Percentiles rank a stretch among this genome's conserved stretches.
phyloP scores from a whole-genome alignment of 2,113 vertebrate genomes.

The Columba janthina region DNA sequence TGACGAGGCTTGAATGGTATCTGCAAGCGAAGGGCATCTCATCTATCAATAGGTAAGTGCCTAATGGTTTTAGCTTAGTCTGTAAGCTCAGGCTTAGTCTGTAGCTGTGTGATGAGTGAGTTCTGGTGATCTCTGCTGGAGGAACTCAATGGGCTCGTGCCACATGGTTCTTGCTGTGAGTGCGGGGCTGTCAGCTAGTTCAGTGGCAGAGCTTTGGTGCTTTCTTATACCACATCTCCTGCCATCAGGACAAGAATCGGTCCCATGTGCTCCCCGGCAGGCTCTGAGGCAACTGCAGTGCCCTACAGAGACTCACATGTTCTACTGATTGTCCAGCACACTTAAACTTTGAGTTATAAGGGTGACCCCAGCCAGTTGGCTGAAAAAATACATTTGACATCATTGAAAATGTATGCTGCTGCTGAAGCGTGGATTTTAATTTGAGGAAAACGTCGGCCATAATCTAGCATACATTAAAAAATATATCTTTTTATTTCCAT shows the following conservation, averaged over 20 bases:
- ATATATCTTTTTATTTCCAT: conserved; percentile 75
- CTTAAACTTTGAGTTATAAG: conserved; percentile 52
- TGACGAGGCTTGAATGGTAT: not conserved
- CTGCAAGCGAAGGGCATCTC: not conserved
- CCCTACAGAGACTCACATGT: conserved; percentile 17
- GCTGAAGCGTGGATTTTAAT: conserved; percentile 71
- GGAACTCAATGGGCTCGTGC: not conserved
- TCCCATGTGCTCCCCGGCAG: conserved; percentile 19
- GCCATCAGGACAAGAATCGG: not conserved
- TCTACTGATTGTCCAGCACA: conserved; percentile 21
- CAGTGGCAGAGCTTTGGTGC: not conserved
- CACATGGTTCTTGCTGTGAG: not conserved
- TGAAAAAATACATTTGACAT: conserved; percentile 56
- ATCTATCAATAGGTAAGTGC: not conserved
- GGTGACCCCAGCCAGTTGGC: conserved; percentile 47
- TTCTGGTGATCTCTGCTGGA: not conserved
- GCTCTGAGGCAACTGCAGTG: not conserved
- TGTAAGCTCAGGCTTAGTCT: not conserved
- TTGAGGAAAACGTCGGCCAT: conserved; percentile 64
- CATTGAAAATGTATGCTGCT: conserved; percentile 59
- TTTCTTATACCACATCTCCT: not conserved
- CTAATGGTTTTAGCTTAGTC: not conserved
- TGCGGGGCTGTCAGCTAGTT: not conserved
- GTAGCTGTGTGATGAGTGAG: accelerated
- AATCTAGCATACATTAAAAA: conserved; percentile 70